Evolutionary conservation across 2,888 invertebrate genomes (phyloP), one percentile per base, ranked within the genome.

Genomic region (Atrina japonica): DNA sequence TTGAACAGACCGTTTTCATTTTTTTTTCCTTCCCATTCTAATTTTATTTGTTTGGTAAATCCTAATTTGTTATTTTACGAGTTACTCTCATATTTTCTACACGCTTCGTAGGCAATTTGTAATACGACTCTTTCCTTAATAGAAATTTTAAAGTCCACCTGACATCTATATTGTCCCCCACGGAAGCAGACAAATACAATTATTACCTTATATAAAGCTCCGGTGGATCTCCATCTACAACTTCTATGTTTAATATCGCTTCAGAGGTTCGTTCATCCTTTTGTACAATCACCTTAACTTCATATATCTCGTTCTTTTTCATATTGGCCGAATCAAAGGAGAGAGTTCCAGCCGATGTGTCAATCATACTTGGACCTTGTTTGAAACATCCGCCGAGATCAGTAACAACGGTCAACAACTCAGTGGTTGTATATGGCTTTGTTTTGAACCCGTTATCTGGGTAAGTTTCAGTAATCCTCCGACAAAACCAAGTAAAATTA

Each of bases 301-400:
- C 68, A 49, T 84, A 85, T 9, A 78, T 77, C 25, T 72, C 66
- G 68, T 81, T 81, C 18, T 73, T 59, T 11, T 64, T 53, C 77
- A 86, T 79, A 53, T 81, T 76, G 9, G 52, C 49, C 0, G 84
- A 79, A 45, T 75, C 61, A 60, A 86, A 82, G 6, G 70, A 70
- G 11, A 85, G 23, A n/a, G 30, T 47, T 14, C 25, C 58, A 16
- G n/a, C 30, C 14, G 18, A 50, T 41, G 52, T 55, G 35, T 65
- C 64, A 21, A 82, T 65, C 9, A 45, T 47, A 1, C 80, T 78
- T n/a, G 78, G 79, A 0, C 82, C 76, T 16, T 60, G 52, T 21
- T 75, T 59, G 66, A 83, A 83, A 60, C 83, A 83, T 0, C 83
- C 83, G 7, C 83, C 81, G 6, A 27, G 41, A 58, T 80, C 73